Conservation (phyloP, 2,797 vertebrate species). For the Pelochelys cantorii region DNA sequence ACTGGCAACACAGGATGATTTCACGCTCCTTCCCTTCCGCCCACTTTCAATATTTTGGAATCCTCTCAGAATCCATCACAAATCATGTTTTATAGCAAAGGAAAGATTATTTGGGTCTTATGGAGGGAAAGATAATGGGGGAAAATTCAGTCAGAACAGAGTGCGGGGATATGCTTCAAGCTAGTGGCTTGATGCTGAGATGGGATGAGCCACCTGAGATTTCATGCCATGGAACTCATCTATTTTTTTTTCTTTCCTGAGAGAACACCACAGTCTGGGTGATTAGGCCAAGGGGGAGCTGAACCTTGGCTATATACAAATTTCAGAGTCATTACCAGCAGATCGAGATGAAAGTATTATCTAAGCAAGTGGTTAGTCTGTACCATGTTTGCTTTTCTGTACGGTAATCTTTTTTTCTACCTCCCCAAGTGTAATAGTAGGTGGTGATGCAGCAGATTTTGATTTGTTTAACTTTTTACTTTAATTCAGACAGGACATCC, state of each 20-base stretch:
- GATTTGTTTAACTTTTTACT: background rate
- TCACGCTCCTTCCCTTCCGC: background rate
- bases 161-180: fast-evolving
- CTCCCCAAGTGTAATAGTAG: background rate
- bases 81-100: background rate
- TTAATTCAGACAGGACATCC: background rate
- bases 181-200: fast-evolving
- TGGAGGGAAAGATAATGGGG: background rate
- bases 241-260: constrained; percentile 37
- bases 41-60: background rate
- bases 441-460: background rate
- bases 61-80: background rate
- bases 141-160: background rate
- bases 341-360: background rate
- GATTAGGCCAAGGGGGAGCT: constrained; percentile 19
- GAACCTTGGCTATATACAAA: constrained; percentile 6
- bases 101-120: background rate
- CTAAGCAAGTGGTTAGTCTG: background rate
- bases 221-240: constrained; percentile 32
- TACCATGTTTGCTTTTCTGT: background rate
- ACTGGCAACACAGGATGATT: background rate
- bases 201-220: constrained; percentile 17
- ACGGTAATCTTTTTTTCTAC: background rate
- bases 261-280: background rate
- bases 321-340: constrained; percentile 22